phyloP scores from a whole-genome alignment of 2,888 invertebrate species.

The Lycia hirtaria region DNA sequence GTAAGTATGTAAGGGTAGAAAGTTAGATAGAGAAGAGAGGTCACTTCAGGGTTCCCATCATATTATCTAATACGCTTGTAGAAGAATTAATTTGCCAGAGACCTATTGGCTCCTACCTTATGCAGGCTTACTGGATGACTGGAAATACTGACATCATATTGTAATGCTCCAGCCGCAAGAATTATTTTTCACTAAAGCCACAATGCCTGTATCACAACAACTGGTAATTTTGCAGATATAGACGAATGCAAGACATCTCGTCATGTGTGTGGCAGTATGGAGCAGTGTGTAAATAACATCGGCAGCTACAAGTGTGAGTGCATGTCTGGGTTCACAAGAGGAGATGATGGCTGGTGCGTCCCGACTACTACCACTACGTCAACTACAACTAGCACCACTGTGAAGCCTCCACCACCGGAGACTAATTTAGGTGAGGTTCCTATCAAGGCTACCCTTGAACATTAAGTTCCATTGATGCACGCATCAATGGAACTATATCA shows the following conservation, averaged over 20 bases:
- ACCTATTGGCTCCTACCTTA: no score
- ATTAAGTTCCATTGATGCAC: conserved; percentile 9
- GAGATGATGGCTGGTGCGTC: conserved; percentile 76
- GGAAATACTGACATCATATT: no score
- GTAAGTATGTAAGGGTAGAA: no score
- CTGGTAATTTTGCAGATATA: conserved; percentile 83
- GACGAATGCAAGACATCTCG: conserved; percentile 88
- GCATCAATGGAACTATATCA: neutral
- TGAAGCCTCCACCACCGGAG: no score
- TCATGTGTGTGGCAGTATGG: conserved; percentile 55
- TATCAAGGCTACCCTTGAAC: neutral
- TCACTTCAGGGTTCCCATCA: no score
- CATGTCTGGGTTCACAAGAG: conserved; percentile 90
- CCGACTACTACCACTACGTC: conserved; percentile 45
- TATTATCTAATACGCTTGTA: no score
- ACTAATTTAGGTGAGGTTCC: conserved; percentile 28
- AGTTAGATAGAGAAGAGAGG: no score
- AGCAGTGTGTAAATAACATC: conserved; percentile 67
- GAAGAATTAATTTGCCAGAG: no score
- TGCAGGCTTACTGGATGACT: no score
- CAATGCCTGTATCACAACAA: neutral
- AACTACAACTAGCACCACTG: conserved; percentile 40
- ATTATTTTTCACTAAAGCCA: no score
- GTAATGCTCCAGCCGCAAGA: no score
- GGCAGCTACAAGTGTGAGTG: conserved; percentile 94